phyloP scores from a whole-genome alignment of 2,888 invertebrate genomes.

The Drosophila austrosaltans region DNA sequence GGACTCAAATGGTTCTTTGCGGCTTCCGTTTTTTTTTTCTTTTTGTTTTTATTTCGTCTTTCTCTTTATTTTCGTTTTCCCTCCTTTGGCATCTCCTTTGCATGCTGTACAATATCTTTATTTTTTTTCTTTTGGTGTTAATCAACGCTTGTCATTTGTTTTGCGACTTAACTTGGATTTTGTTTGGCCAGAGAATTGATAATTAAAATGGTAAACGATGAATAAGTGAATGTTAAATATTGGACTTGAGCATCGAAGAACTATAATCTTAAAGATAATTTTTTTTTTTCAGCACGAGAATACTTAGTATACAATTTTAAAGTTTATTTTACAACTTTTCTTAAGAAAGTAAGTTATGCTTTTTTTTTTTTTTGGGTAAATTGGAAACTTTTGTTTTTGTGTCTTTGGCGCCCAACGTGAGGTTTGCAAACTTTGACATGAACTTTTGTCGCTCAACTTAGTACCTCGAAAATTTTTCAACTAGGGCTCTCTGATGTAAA shows the following conservation, averaged over 20 bases:
- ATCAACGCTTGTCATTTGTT: constrained; percentile 53
- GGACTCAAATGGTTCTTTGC: constrained; percentile 62
- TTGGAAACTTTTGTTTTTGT: neutral
- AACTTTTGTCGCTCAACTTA: neutral
- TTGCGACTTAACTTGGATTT: constrained; percentile 47
- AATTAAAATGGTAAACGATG: constrained; percentile 48
- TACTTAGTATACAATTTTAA: neutral
- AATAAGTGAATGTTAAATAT: neutral
- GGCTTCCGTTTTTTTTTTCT: constrained; percentile 43
- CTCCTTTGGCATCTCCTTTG: constrained; percentile 28
- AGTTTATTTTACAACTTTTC: neutral
- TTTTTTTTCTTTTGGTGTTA: constrained; percentile 12
- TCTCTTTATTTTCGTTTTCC: constrained; percentile 6
- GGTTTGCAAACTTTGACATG: neutral
- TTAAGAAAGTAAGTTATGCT: neutral
- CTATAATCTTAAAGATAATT: neutral
- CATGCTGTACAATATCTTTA: constrained; percentile 17
- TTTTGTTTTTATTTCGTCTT: constrained; percentile 1
- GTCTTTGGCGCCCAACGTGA: neutral
- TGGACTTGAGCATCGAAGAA: neutral
- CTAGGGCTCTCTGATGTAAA: neutral
- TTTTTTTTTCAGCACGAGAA: neutral
- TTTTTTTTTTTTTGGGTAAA: neutral
- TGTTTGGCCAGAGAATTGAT: constrained; percentile 35
- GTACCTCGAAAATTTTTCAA: neutral